Base-by-base conservation (phyloP, 2,113 vertebrate genomes). In the Fregetta grallaria region DNA sequence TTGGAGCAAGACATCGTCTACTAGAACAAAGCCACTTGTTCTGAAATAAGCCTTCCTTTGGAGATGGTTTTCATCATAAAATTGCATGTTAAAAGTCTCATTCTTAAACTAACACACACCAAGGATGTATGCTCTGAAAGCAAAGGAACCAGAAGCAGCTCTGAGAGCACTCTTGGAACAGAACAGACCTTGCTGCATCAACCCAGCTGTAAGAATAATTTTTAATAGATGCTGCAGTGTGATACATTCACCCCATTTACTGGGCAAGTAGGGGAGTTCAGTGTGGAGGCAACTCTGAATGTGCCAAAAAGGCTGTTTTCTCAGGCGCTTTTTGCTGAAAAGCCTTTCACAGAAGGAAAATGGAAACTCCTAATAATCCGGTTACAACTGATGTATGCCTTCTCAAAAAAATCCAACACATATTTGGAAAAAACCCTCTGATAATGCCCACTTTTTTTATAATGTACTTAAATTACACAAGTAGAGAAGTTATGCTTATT, bases 401-500 rank as follows among this genome's bases (percentile, higher is more conserved):
- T 85, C 81, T 74, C 86, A 66, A 84, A 96, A 26, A 92, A 82
- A 92, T 71, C 68, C 86, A 34, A 11, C 74, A 74, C 50, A 27
- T 29, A 14, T 42, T 17, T 50, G 65, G 94, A 56, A 82, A 92
- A 94, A 32, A 11, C 74, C 81, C 84, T 62, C 73, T 89, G 73
- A 95, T 87, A 97, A 98, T 80, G 84, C 92, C 96, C 96, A 74
- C 82, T 40, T 67, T 38, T 92, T 96, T 96, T 87, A 90, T 95
- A 68, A 86, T 58, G 91, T 97, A 94, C 91, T 98, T 97, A 97
- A 98, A 98, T 98, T 98, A 98, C 96, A 97, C 98, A 96, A 98
- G 95, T 95, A 98, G 97, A 98, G 98, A 98, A 96, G 94, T 97
- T 97, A 98, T 98, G 98, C 98, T 98, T 98, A 98, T 98, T 98